These are phyloP conservation scores for Zoanthus sociatus DNA, from an alignment of 92 coral and sea anemone species.

Conservation along the genomic window DNA sequence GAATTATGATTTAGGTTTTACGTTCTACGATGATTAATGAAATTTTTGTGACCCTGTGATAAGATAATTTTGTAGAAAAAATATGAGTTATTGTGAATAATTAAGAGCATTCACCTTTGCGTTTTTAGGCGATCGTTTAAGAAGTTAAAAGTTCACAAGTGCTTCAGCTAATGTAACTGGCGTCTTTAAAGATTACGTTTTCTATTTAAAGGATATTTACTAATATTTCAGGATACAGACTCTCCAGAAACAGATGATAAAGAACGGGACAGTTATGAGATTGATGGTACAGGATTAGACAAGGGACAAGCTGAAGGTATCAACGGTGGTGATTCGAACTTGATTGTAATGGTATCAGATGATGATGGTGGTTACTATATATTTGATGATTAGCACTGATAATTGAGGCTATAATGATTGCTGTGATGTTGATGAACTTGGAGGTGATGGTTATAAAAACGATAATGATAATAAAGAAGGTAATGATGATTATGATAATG, in stretches of 20 bases:
- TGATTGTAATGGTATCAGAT: not conserved
- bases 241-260: conserved; percentile 56
- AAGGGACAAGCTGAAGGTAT: conserved; percentile 54
- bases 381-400: not conserved
- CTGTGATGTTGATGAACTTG: not conserved
- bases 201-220: too few species aligned
- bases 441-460: not conserved
- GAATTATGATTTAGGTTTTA: too few species aligned
- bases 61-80: too few species aligned
- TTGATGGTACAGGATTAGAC: conserved; percentile 55
- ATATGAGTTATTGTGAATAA: too few species aligned
- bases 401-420: not conserved
- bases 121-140: too few species aligned
- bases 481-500: not conserved
- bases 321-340: not conserved
- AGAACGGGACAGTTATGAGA: conserved; percentile 61
- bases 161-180: too few species aligned
- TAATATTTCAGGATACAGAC: conserved; percentile 49
- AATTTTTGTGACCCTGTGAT: too few species aligned
- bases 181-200: too few species aligned
- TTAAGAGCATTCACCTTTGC: too few species aligned
- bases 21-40: too few species aligned
- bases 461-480: not conserved
- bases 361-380: not conserved
- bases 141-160: too few species aligned